These are phyloP conservation scores for Anoplius nigerrimus DNA, from an alignment of 2,888 invertebrate species.

Conservation along the genomic window DNA sequence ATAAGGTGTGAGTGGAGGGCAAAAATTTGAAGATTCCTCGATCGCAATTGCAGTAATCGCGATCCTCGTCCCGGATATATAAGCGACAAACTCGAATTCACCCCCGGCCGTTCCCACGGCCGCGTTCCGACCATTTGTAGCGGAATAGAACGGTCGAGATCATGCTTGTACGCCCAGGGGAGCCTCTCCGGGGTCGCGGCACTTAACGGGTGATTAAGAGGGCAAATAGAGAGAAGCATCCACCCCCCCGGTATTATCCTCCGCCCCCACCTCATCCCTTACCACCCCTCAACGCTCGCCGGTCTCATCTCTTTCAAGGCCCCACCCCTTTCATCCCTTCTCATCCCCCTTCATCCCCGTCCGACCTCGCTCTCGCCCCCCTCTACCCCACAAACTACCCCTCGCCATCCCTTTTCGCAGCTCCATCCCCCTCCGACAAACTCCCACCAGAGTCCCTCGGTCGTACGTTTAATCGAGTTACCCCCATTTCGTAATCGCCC, in stretches of 20 bases:
- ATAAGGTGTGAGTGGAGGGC: too few species aligned
- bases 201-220: constrained; percentile 74
- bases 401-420: constrained; percentile 34
- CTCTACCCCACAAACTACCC: too few species aligned
- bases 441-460: background rate
- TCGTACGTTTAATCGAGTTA: constrained; percentile 71
- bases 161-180: too few species aligned
- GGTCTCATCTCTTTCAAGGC: constrained; percentile 4
- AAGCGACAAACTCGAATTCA: too few species aligned
- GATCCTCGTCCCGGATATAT: too few species aligned
- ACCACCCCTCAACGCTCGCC: background rate
- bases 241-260: constrained; percentile 19
- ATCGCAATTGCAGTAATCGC: too few species aligned
- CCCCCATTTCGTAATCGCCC: constrained; percentile 73
- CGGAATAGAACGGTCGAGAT: too few species aligned
- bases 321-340: constrained; percentile 13
- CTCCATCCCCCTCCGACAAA: constrained; percentile 19
- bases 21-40: too few species aligned
- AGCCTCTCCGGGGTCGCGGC: constrained; percentile 49
- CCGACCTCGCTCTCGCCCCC: too few species aligned
- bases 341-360: constrained; percentile 1
- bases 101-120: too few species aligned
- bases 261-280: constrained; percentile 13
- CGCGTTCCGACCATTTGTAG: too few species aligned
- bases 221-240: constrained; percentile 66